Conservation (phyloP, 2,797 vertebrate genomes). For the Cygnus olor region DNA sequence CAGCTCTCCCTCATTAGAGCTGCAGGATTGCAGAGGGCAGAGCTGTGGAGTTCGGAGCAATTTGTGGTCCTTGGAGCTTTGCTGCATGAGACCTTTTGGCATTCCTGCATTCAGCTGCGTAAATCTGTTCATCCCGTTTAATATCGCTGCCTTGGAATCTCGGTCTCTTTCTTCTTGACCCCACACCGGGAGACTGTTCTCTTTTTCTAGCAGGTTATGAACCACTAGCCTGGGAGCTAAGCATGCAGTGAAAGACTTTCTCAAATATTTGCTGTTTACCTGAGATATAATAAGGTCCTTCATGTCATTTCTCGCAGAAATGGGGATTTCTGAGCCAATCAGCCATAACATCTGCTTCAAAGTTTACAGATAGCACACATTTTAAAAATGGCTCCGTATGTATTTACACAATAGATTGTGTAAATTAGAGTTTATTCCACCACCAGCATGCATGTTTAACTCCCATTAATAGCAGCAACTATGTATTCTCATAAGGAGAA, state of each 20-base stretch:
- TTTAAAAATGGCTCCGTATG: background rate
- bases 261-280: slow-evolving; percentile 30
- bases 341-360: slow-evolving; percentile 2
- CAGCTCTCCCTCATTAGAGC: background rate
- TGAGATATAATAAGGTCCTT: background rate
- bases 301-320: background rate
- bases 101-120: background rate
- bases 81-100: background rate
- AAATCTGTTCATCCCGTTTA: background rate
- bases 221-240: background rate
- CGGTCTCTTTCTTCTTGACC: background rate
- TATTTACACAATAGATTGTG: slow-evolving; percentile 43
- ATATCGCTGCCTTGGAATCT: background rate
- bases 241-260: background rate
- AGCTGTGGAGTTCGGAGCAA: background rate
- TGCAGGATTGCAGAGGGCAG: background rate
- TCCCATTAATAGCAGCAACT: slow-evolving; percentile 1
- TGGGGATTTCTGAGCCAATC: slow-evolving; percentile 13
- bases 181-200: background rate
- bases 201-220: background rate
- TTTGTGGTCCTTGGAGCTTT: background rate
- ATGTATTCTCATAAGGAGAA: background rate
- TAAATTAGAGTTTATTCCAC: slow-evolving; percentile 42
- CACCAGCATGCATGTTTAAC: background rate
- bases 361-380: background rate